Evolutionary conservation across 2,797 vertebrate species (phyloP).

Genomic region (Epinephelus coioides): DNA sequence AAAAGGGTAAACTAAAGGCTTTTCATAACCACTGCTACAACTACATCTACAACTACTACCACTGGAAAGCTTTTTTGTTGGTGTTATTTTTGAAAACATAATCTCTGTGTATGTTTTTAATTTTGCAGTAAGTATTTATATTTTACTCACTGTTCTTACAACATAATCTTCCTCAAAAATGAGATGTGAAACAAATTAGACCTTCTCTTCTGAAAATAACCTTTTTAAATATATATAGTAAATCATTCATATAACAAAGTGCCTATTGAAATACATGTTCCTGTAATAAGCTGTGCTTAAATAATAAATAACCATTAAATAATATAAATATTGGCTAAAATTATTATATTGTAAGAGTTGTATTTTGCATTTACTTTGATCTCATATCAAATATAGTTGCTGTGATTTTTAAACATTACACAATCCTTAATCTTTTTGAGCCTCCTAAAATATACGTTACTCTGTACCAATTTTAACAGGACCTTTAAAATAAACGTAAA

Average conservation of each 20-base stretch:
- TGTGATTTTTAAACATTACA: not conserved
- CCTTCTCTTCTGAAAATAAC: not conserved
- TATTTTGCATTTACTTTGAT: not conserved
- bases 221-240: not conserved
- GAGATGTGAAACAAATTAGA: not conserved
- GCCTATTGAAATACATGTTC: not conserved
- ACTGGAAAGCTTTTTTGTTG: too few species aligned
- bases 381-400: too few species aligned
- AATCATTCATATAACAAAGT: not conserved
- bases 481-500: not conserved
- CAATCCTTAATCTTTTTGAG: not conserved
- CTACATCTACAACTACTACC: too few species aligned
- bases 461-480: not conserved
- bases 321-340: not conserved
- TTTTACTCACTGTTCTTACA: not conserved
- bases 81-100: not conserved
- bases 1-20: not conserved
- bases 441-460: not conserved
- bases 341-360: not conserved
- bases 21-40: not conserved
- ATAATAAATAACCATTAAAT: not conserved
- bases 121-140: not conserved
- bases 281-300: not conserved
- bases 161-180: not conserved
- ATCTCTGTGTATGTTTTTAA: not conserved